A percentile compares a stretch with the other conserved stretches of the same genome.
Conservation (phyloP, 2,888 invertebrate genomes). For the Plutella xylostella region DNA sequence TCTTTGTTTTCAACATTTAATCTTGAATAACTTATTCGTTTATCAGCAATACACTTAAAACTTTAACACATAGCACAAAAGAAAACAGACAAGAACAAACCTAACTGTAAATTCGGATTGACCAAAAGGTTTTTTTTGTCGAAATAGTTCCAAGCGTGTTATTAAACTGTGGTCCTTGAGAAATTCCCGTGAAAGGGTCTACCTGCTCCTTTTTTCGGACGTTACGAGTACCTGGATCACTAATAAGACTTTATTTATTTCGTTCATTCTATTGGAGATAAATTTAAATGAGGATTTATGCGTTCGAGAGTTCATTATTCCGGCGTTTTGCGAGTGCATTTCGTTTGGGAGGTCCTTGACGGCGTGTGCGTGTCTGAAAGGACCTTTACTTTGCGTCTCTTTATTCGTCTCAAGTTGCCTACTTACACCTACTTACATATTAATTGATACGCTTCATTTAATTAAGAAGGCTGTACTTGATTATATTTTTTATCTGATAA, state of each 20-base stretch:
- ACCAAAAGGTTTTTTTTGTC: constrained; percentile 30
- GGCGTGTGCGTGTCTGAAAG: neutral
- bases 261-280: constrained; percentile 45
- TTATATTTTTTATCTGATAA: too few species aligned
- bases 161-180: constrained; percentile 28
- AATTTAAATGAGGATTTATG: constrained; percentile 49
- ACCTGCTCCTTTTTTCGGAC: constrained; percentile 38
- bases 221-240: constrained; percentile 19
- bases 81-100: constrained; percentile 24
- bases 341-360: neutral
- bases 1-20: too few species aligned
- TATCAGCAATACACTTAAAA: too few species aligned
- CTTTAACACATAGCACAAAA: constrained; percentile 46
- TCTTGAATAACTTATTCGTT: too few species aligned
- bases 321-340: constrained; percentile 28
- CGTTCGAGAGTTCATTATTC: constrained; percentile 43
- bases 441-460: constrained; percentile 1
- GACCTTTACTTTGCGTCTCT: neutral
- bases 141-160: constrained; percentile 23
- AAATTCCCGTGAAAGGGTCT: constrained; percentile 47
- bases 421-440: neutral
- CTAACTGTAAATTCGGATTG: constrained; percentile 53
- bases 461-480: too few species aligned
- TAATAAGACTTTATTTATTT: constrained; percentile 27
- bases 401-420: neutral